Conservation (phyloP, 2,888 invertebrate species). For the Lissocephala sabroskyi region DNA sequence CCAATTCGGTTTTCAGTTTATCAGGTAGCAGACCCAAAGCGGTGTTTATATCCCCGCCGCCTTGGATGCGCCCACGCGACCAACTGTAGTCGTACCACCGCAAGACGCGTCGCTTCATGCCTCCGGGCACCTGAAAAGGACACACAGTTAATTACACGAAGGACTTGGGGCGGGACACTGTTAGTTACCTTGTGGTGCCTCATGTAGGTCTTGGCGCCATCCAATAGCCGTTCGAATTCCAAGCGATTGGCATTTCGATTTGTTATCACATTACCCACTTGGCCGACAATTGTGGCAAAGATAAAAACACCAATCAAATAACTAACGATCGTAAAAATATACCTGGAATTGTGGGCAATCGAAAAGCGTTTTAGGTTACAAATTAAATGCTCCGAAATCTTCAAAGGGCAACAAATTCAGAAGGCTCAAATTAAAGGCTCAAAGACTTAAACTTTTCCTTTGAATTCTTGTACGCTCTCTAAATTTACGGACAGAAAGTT, state of each 20-base stretch:
- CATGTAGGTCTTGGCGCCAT: slow-evolving; percentile 98
- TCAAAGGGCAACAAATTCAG: neutral
- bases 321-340: slow-evolving; percentile 96
- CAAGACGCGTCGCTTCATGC: slow-evolving; percentile 95
- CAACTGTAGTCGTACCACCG: slow-evolving; percentile 99
- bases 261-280: slow-evolving; percentile 98
- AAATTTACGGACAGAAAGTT: too few species aligned
- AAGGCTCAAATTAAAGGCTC: neutral
- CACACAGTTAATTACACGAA: neutral
- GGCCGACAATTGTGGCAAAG: slow-evolving; percentile 97
- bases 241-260: slow-evolving; percentile 96
- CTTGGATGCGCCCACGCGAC: slow-evolving; percentile 96
- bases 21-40: slow-evolving; percentile 94
- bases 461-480: too few species aligned
- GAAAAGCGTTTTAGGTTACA: neutral
- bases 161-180: neutral
- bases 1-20: slow-evolving; percentile 96
- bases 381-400: neutral
- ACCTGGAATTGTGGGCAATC: slow-evolving; percentile 75
- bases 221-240: slow-evolving; percentile 94
- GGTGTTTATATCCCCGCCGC: slow-evolving; percentile 96
- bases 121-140: slow-evolving; percentile 85
- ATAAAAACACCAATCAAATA: slow-evolving; percentile 98
- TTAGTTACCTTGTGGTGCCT: slow-evolving; percentile 88
- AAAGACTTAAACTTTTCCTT: too few species aligned